Evolutionary conservation across 2,888 invertebrate species (phyloP).

Genomic region (Strigamia transsilvanica): DNA sequence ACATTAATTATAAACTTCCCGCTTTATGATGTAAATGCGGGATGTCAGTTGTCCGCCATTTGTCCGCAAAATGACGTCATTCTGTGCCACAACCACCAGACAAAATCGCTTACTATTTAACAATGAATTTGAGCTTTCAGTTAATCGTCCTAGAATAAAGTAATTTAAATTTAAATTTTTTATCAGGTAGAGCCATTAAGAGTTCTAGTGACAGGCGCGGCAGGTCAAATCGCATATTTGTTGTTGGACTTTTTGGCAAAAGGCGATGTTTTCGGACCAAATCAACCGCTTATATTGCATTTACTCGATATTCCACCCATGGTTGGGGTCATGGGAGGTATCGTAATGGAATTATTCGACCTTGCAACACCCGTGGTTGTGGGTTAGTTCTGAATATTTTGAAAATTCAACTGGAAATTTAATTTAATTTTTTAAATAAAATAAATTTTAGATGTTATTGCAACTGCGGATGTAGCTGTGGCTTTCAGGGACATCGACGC

Average conservation of each 20-base stretch:
- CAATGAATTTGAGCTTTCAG: no score
- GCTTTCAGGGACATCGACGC: slow-evolving; percentile 97
- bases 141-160: no score
- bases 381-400: slow-evolving; percentile 65
- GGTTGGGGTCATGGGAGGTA: slow-evolving; percentile 96
- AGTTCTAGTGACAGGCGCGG: slow-evolving; percentile 97
- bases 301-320: slow-evolving; percentile 94
- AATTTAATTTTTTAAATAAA: not conserved
- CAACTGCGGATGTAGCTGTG: slow-evolving; percentile 85
- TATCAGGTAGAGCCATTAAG: slow-evolving; percentile 73
- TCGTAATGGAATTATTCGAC: slow-evolving; percentile 96
- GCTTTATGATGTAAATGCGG: no score
- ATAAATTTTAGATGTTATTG: slow-evolving; percentile 72
- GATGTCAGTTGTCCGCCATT: no score
- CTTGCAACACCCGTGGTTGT: slow-evolving; percentile 89
- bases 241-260: slow-evolving; percentile 92
- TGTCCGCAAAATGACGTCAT: no score
- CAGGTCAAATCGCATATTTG: slow-evolving; percentile 99
- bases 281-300: slow-evolving; percentile 86
- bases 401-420: not conserved
- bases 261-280: slow-evolving; percentile 91
- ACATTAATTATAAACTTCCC: no score
- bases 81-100: no score
- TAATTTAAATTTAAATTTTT: no score
- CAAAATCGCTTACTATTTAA: no score